Evolutionary conservation across 2,797 vertebrate genomes (phyloP).

Genomic region (Acipenser oxyrinchus): DNA sequence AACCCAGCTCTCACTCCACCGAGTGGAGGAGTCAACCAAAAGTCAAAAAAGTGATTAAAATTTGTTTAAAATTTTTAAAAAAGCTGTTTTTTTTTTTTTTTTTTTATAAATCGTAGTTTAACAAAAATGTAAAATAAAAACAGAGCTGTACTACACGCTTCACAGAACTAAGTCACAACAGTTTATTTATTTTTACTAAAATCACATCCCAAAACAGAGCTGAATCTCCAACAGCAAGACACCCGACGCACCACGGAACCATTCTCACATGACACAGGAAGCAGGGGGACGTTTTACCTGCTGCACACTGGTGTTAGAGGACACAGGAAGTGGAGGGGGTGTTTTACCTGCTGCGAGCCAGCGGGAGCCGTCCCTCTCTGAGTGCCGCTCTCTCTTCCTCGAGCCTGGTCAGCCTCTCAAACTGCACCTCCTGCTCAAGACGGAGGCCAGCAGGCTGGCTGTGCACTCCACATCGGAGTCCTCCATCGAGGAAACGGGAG

Average conservation of each 20-base stretch:
- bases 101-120: too few relatives aligned
- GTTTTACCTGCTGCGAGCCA: slow-evolving; percentile 89
- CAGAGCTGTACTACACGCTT: not conserved
- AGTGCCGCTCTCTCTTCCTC: slow-evolving; percentile 95
- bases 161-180: not conserved
- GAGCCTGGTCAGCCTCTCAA: slow-evolving; percentile 95
- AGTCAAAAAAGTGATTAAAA: too few relatives aligned
- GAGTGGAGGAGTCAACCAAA: too few relatives aligned
- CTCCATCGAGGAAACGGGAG: slow-evolving; percentile 40
- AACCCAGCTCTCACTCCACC: too few relatives aligned
- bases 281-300: not conserved
- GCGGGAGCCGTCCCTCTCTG: slow-evolving; percentile 89
- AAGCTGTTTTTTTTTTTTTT: too few relatives aligned
- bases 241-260: slow-evolving; percentile 17
- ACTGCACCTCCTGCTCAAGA: slow-evolving; percentile 99
- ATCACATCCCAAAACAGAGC: slow-evolving; percentile 12
- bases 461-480: slow-evolving; percentile 83
- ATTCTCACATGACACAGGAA: not conserved
- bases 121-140: too few relatives aligned
- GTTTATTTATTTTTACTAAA: too few relatives aligned
- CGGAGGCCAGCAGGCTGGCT: slow-evolving; percentile 97
- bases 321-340: slow-evolving; percentile 14
- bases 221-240: slow-evolving; percentile 13
- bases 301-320: too few relatives aligned
- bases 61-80: too few relatives aligned